phyloP scores from a whole-genome alignment of 2,888 invertebrate genomes.

The Sinohyriopsis cumingii region DNA sequence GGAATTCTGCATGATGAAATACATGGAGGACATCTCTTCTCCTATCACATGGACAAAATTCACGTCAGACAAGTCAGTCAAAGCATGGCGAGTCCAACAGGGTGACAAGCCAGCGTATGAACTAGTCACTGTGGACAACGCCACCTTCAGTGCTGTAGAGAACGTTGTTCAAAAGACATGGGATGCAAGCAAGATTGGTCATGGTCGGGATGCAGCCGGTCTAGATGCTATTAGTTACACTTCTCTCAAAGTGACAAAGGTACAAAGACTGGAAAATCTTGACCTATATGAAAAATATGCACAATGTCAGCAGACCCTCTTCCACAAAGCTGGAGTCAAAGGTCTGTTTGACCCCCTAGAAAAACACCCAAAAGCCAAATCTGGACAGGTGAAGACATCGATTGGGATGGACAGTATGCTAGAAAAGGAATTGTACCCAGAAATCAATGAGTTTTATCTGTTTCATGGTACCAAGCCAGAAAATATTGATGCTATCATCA shows the following conservation, averaged over 20 bases:
- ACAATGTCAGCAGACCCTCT: slow-evolving; percentile 32
- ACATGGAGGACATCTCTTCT: slow-evolving; percentile 16
- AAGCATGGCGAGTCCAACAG: slow-evolving; percentile 29
- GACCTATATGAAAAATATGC: slow-evolving; percentile 44
- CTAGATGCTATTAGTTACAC: slow-evolving; percentile 21
- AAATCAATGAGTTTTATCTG: slow-evolving; percentile 48
- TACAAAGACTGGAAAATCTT: slow-evolving; percentile 55
- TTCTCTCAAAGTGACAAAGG: slow-evolving; percentile 41
- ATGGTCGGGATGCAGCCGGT: slow-evolving; percentile 49
- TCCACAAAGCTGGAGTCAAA: slow-evolving; percentile 31
- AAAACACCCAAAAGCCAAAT: too few relatives aligned
- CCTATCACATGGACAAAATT: slow-evolving; percentile 41
- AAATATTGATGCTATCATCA: slow-evolving; percentile 22
- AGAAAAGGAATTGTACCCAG: slow-evolving; percentile 24
- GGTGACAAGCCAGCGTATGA: slow-evolving; percentile 9
- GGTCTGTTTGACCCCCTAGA: too few relatives aligned
- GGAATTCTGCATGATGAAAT: slow-evolving; percentile 35
- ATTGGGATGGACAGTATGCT: slow-evolving; percentile 4
- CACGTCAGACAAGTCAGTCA: slow-evolving; percentile 24
- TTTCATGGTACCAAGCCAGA: slow-evolving; percentile 49
- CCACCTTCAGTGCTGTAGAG: slow-evolving; percentile 31
- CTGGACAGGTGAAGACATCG: too few relatives aligned
- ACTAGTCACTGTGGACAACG: slow-evolving; percentile 27
- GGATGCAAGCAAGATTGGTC: slow-evolving; percentile 37
- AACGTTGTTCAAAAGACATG: slow-evolving; percentile 39